These are phyloP conservation scores for Porites evermanni DNA, from an alignment of 92 coral and sea anemone species.

Conservation along the genomic window DNA sequence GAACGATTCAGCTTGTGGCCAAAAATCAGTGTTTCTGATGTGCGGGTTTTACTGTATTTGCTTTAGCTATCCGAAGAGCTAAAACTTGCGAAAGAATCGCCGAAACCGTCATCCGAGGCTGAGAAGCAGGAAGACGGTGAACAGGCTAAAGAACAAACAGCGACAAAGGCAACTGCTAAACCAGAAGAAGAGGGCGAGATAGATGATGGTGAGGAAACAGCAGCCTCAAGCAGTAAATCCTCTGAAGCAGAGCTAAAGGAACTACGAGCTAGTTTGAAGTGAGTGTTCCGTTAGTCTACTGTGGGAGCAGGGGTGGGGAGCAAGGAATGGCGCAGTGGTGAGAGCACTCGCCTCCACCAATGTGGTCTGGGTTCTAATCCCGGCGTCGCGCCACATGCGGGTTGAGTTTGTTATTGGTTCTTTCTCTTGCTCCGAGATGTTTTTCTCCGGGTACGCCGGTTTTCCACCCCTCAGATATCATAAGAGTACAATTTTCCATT, in stretches of 20 bases:
- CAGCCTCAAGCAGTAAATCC: constrained; percentile 45
- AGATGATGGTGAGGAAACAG: constrained; percentile 70
- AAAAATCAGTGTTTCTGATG: neutral
- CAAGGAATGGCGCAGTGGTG: neutral
- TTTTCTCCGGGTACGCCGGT: neutral
- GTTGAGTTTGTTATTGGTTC: no score
- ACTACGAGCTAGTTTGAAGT: constrained; percentile 84
- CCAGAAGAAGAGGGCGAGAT: constrained; percentile 91
- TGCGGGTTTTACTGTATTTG: neutral
- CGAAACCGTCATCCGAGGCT: constrained; percentile 38
- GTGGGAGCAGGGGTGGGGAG: no score
- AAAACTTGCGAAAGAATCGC: constrained; percentile 44
- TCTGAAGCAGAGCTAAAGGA: constrained; percentile 74
- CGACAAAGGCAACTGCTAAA: constrained; percentile 54
- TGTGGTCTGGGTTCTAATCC: no score
- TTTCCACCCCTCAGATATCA: neutral
- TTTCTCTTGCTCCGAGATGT: no score
- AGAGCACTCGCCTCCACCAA: no score
- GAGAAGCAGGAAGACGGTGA: constrained; percentile 3
- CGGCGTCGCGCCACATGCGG: no score
- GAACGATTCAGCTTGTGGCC: neutral
- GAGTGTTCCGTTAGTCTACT: constrained; percentile 39
- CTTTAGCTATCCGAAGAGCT: constrained; percentile 75
- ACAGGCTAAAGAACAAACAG: constrained; percentile 27
- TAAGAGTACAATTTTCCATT: no score